A percentile compares a stretch with the other conserved stretches of the same genome.
Evolutionary conservation across 2,113 vertebrate species (phyloP).

Genomic region (Tyrannus savana): DNA sequence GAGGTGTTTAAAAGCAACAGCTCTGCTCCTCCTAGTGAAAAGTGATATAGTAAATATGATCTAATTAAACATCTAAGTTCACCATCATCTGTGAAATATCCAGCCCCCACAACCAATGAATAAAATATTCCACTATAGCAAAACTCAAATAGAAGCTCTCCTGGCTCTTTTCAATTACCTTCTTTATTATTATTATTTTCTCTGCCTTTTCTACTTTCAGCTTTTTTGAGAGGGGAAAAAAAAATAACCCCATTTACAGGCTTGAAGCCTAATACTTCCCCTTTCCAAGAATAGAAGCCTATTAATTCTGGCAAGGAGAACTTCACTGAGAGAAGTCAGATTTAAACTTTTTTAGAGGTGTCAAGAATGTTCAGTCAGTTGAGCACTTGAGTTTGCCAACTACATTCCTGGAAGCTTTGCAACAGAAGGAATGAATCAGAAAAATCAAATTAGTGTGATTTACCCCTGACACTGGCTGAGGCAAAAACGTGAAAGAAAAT

Average conservation of each 20-base stretch:
- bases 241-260: not conserved
- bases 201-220: not conserved
- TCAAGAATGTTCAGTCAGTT: constrained; percentile 25
- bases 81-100: not conserved
- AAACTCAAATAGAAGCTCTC: not conserved
- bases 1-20: not conserved
- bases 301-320: not conserved
- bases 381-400: not conserved
- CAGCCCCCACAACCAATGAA: not conserved
- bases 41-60: not conserved
- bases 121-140: not conserved
- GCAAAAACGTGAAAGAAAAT: not conserved
- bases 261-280: not conserved
- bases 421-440: constrained; percentile 31
- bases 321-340: not conserved
- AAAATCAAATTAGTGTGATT: constrained; percentile 10
- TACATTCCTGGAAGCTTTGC: constrained; percentile 32
- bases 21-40: not conserved
- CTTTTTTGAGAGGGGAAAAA: not conserved
- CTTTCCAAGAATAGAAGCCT: not conserved
- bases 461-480: not conserved
- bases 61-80: not conserved
- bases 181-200: not conserved
- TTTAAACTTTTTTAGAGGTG: constrained; percentile 2
- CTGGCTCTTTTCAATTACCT: not conserved